Evolutionary conservation across 1,140 invertebrate species (phyloP).

Genomic region (Sarcophaga bullata): DNA sequence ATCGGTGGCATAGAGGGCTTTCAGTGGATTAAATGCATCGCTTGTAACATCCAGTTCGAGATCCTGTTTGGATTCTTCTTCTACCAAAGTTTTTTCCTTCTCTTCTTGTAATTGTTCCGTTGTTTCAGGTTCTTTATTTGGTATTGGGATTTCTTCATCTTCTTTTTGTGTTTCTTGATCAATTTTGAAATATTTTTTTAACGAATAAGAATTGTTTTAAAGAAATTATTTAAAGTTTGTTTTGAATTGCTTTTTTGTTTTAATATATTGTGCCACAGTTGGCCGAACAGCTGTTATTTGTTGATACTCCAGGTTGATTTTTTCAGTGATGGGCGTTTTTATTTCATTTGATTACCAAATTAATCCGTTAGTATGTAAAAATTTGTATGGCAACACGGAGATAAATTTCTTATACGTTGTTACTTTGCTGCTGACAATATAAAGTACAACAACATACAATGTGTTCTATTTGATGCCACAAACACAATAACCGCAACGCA

Average conservation of each 20-base stretch:
- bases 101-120: not conserved
- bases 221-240: not conserved
- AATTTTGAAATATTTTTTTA: not conserved
- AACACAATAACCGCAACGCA: no score
- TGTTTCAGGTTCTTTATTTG: not conserved
- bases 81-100: not conserved
- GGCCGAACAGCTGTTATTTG: no score
- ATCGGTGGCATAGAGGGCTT: slow-evolving; percentile 72
- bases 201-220: not conserved
- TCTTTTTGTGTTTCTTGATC: not conserved
- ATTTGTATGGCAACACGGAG: no score
- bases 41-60: slow-evolving; percentile 72
- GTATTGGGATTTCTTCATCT: not conserved
- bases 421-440: no score
- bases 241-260: not conserved
- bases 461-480: no score
- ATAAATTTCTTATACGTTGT: no score
- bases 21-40: slow-evolving; percentile 74
- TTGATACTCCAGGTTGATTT: no score
- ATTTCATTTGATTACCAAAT: no score
- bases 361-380: no score
- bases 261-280: no score
- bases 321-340: no score
- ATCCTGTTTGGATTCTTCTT: not conserved
- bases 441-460: no score